Evolutionary conservation across 1,140 invertebrate genomes (phyloP).

Genomic region (Ceratitis capitata): DNA sequence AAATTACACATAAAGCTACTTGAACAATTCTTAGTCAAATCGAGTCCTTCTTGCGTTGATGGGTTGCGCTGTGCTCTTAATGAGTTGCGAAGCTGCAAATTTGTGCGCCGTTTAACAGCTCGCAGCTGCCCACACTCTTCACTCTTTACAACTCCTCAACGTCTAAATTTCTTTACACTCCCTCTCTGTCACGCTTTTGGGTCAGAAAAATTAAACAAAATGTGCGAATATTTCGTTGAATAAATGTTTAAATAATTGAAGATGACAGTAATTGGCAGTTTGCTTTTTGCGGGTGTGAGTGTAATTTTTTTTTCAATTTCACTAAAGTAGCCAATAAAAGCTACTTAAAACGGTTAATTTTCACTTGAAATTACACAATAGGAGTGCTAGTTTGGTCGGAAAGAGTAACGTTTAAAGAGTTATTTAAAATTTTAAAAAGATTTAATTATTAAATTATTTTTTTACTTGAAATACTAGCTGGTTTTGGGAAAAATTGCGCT

Average conservation of each 20-base stretch:
- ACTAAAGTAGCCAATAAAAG: background rate
- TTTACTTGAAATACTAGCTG: too few species aligned
- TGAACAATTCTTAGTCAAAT: background rate
- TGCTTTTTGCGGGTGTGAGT: background rate
- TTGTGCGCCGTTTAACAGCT: conserved; percentile 12
- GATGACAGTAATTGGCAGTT: conserved; percentile 15
- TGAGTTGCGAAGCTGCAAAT: background rate
- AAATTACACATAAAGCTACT: background rate
- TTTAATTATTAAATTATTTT: too few species aligned
- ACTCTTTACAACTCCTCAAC: background rate
- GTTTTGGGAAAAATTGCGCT: too few species aligned
- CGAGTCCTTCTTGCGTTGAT: background rate
- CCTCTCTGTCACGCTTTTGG: background rate
- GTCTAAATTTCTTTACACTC: background rate
- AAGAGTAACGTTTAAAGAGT: too few species aligned
- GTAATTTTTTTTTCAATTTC: background rate
- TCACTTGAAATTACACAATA: too few species aligned
- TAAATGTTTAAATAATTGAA: conserved; percentile 33
- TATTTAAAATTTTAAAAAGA: too few species aligned
- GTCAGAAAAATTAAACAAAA: background rate
- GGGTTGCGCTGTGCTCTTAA: background rate
- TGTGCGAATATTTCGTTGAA: background rate
- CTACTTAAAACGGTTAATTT: background rate
- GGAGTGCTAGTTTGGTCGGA: too few species aligned
- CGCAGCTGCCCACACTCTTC: background rate